Base-by-base conservation (phyloP, 2,888 invertebrate species). In the Endotricha flammealis region DNA sequence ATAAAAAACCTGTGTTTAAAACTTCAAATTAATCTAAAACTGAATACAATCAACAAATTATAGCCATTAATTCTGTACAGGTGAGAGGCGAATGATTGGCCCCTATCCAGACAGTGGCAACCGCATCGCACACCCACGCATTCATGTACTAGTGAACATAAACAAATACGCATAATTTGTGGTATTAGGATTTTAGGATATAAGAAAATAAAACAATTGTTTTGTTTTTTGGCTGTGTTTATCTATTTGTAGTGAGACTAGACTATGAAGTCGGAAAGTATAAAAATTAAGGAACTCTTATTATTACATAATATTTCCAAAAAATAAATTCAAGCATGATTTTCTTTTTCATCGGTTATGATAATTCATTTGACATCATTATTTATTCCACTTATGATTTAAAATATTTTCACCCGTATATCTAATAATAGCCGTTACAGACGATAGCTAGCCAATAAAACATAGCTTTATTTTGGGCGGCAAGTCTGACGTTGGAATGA, bases 71-170 rank as follows among this genome's bases (percentile, higher is more conserved):
- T 69, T 66, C 55, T 55, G 60, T 64, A 71, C 78, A 81, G 78
- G 80, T 82, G 73, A 81, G 68, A 64, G 52, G 51, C 54, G 58
- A 71, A 64, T 70, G 65, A 68, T 79, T 85, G 83, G 85, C 76
- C 42, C 39, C 38, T 46, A 54, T 76, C 83, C 85, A 85, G 66
- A 62, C 51, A 52, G 42, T 42, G 45, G 48, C 47, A 60, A 57
- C 57, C 57, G 59, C 66, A 62, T 65, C 56, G 53, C 42, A 57
- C 73, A 48, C 77, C 76, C 64, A 80, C 83, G 59, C 62, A 44
- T 41, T 38, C 43, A 48, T 64, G 49, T 58, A 58, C 59, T 53
- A 50, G 46, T 50, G 50, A 60, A 64, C 52, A 70, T 66, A 71
- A 73, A 73, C 71, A 76, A 67, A 69, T 68, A 65, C 59, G 61